Evolutionary conservation across 2,113 vertebrate genomes (phyloP), one percentile per base, ranked within the genome.

Genomic region (Rissa tridactyla): DNA sequence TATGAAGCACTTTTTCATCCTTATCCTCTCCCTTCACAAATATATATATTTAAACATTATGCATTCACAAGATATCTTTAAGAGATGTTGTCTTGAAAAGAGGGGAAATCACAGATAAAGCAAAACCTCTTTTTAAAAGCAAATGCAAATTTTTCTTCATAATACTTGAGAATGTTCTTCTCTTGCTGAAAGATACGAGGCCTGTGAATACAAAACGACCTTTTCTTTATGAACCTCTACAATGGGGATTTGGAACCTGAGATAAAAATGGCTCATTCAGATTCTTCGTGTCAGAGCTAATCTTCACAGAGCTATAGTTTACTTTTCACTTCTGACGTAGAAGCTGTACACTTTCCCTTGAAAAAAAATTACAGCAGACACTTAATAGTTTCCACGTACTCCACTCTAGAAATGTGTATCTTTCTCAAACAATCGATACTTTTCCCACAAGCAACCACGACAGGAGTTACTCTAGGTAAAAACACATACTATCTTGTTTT

Each of bases 151-250:
- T 91, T 88, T 88, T 80, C 58, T 81, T 75, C 25, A 25, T 66
- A 82, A 62, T 78, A 38, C 60, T 83, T 78, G 19, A 51, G 25
- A 81, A 83, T 66, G 76, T 92, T 86, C 30, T 78, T 66, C 72
- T 92, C 69, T 77, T 83, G n/a, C 73, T 92, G 86, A 88, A 77
- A 94, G 60, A 83, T n/a, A 61, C 14, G 55, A 81, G 22, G n/a
- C 9, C 52, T 64, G 42, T 81, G 80, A 96, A 96, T 78, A 71
- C 25, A 89, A 86, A 96, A 91, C 60, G 80, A 92, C 83, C 62
- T 88, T 91, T 92, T 32, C 70, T 82, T 91, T 84, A 71, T 60
- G 20, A 95, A 60, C 17, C 5, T 68, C 51, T 81, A 32, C 64
- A 79, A 21, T 29, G n/a, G n/a, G 69, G 34, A 78, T 91, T 91